Evolutionary conservation across 2,888 invertebrate species (phyloP).

Genomic region (Penaeus monodon): DNA sequence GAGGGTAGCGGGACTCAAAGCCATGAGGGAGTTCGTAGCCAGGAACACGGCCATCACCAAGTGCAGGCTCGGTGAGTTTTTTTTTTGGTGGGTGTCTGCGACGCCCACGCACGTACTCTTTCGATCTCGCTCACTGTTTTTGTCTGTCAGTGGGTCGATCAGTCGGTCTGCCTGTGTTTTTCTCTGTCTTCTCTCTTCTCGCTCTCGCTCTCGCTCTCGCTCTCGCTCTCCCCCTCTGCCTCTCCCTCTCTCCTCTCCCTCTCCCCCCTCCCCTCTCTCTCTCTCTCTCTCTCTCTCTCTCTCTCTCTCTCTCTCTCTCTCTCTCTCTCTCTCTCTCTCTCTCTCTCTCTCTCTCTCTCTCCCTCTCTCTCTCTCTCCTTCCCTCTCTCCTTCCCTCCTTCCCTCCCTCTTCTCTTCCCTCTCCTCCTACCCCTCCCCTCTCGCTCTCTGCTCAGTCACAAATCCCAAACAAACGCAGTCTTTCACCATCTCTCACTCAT

Average conservation of each 20-base stretch:
- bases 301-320: too few species aligned
- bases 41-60: conserved; percentile 80
- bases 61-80: conserved; percentile 71
- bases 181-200: not conserved
- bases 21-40: conserved; percentile 79
- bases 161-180: not conserved
- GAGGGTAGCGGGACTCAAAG: conserved; percentile 76
- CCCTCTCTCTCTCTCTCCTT: too few species aligned
- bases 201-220: too few species aligned
- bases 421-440: not conserved
- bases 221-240: not conserved
- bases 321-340: too few species aligned
- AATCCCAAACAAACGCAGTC: too few species aligned
- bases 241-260: too few species aligned
- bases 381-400: not conserved
- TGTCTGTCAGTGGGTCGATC: too few species aligned
- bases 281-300: too few species aligned
- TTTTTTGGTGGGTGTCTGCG: not conserved
- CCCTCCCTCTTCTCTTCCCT: not conserved
- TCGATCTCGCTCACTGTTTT: not conserved
- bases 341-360: too few species aligned
- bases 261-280: too few species aligned
- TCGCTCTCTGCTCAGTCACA: not conserved
- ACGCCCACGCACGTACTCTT: not conserved
- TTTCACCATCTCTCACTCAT: too few species aligned